Percentiles rank a stretch among this genome's conserved stretches.
phyloP scores from a whole-genome alignment of 2,888 invertebrate genomes.

The Noctua janthina region DNA sequence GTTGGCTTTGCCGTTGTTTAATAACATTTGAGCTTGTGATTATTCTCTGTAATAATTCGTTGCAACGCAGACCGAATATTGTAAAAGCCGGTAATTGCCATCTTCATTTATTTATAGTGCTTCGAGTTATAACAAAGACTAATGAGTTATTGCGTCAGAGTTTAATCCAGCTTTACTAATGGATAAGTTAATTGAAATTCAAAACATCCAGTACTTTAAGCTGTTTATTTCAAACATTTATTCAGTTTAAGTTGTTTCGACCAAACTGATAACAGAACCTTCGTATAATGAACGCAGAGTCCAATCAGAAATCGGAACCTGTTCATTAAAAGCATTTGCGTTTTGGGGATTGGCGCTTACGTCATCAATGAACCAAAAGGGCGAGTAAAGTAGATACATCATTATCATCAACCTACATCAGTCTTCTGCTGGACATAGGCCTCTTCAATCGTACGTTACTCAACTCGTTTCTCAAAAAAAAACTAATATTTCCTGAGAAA shows the following conservation, averaged over 20 bases:
- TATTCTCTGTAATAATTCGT: conserved; percentile 13
- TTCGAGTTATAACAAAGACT: conserved; percentile 16
- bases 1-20: conserved; percentile 7
- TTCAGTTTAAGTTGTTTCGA: neutral
- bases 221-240: conserved; percentile 17
- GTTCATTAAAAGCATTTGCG: conserved; percentile 26
- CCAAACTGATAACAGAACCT: conserved; percentile 4
- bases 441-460: too few species aligned
- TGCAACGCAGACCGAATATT: conserved; percentile 35
- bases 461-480: too few species aligned
- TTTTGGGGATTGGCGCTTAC: conserved; percentile 11
- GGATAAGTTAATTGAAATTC: conserved; percentile 10
- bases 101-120: conserved; percentile 7
- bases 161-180: conserved; percentile 23
- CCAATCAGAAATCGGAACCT: conserved; percentile 16
- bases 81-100: conserved; percentile 29
- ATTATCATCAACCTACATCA: too few species aligned
- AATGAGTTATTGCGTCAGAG: conserved; percentile 11
- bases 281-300: conserved; percentile 26
- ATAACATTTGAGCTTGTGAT: conserved; percentile 23
- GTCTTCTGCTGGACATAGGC: too few species aligned
- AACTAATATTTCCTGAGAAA: too few species aligned
- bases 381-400: neutral
- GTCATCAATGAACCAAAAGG: conserved; percentile 11
- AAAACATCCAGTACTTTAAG: conserved; percentile 6